These are phyloP conservation scores for Zoanthus solanderi DNA, from an alignment of 92 coral and sea anemone species.

Conservation along the genomic window DNA sequence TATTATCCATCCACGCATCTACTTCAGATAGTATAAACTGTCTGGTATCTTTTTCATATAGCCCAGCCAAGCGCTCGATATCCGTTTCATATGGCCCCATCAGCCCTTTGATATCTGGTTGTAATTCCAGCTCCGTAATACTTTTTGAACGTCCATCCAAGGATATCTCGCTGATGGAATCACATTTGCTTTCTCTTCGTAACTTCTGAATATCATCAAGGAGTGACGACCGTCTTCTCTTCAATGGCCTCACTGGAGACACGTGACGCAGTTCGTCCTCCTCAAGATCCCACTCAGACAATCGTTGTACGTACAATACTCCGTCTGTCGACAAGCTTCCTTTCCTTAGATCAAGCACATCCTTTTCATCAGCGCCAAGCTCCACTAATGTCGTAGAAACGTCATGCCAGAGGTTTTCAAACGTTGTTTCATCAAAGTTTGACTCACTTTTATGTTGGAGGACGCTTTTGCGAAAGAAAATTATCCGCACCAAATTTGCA, in stretches of 20 bases:
- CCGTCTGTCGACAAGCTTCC: background rate
- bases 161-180: background rate
- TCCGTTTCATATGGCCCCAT: constrained; percentile 31
- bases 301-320: background rate
- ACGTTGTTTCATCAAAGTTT: background rate
- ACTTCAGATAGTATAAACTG: background rate
- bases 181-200: constrained; percentile 17
- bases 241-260: background rate
- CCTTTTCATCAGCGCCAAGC: constrained; percentile 35
- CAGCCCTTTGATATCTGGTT: constrained; percentile 22
- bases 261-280: constrained; percentile 7
- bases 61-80: constrained; percentile 20
- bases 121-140: constrained; percentile 3
- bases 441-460: constrained; percentile 6
- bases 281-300: constrained; percentile 32
- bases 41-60: constrained; percentile 40
- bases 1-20: constrained; percentile 44
- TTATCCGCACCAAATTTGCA: constrained; percentile 30
- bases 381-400: constrained; percentile 8
- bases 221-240: constrained; percentile 26
- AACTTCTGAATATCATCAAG: constrained; percentile 26
- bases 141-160: constrained; percentile 1
- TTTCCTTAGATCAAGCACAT: constrained; percentile 1
- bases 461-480: constrained; percentile 7
- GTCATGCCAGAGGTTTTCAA: constrained; percentile 35